phyloP scores from a whole-genome alignment of 2,888 invertebrate species.

The Marasmarcha lunaedactyla region DNA sequence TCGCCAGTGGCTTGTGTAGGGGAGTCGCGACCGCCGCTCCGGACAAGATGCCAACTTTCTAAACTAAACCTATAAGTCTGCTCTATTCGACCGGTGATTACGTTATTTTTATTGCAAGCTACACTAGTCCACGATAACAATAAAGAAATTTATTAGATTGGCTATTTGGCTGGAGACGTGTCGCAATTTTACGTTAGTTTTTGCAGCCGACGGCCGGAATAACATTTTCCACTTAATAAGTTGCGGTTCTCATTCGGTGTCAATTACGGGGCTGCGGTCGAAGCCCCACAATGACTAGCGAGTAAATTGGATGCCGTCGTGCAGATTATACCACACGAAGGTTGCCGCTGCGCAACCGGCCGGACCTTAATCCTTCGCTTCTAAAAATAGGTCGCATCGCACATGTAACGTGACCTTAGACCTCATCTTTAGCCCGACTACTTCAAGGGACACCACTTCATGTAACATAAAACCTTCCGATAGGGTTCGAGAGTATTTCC shows the following conservation, averaged over 20 bases:
- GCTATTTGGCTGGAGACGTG: conserved; percentile 24
- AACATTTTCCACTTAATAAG: conserved; percentile 42
- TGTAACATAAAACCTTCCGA: conserved; percentile 26
- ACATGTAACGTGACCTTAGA: neutral
- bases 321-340: conserved; percentile 53
- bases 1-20: conserved; percentile 35
- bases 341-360: conserved; percentile 40
- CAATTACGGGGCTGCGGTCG: conserved; percentile 57
- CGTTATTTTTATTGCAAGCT: conserved; percentile 55
- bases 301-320: conserved; percentile 60
- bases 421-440: neutral
- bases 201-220: conserved; percentile 4
- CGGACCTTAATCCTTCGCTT: conserved; percentile 25
- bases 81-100: conserved; percentile 50
- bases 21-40: conserved; percentile 56
- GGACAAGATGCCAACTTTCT: conserved; percentile 67
- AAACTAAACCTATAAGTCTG: conserved; percentile 60
- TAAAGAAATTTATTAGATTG: conserved; percentile 48
- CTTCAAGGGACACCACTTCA: neutral
- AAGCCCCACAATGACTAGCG: conserved; percentile 47
- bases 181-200: conserved; percentile 25
- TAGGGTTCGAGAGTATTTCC: conserved; percentile 49
- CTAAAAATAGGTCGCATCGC: conserved; percentile 33
- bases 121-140: conserved; percentile 39
- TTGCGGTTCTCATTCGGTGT: conserved; percentile 53